Base-by-base conservation (phyloP, 2,113 vertebrate species). In the Barbus barbus region DNA sequence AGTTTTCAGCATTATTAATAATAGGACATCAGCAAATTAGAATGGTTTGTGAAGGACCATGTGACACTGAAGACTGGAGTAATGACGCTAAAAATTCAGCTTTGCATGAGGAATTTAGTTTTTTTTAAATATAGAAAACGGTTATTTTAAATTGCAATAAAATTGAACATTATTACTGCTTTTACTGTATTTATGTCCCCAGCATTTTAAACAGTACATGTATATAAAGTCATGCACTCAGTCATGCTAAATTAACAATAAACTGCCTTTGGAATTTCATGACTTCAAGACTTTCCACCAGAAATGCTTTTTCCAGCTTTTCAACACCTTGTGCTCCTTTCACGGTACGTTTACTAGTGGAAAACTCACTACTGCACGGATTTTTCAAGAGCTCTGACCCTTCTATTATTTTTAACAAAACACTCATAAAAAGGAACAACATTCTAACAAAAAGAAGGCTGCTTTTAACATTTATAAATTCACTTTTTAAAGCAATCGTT, bases 261-360 rank as follows among this genome's bases (percentile, higher is more conserved):
- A 38, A 22, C 65, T 38, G 33, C 22, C 65, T 22, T 63, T 46
- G 56, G 38, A 46, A 63, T 63, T 79, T 65, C 58, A 63, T 18
- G 36, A 61, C 58, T 44, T 24, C 3, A 58, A 78, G 53, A 41
- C 51, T 56, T 41, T 26, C 77, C 58, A 79, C 56, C n/a, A 63
- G 58, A 61, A 61, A 79, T 1, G 13, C 38, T 36, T 78, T 80
- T 46, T 63, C 78, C 58, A 80, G 56, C 22, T 60, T 58, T 58
- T 58, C 61, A 63, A 80, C 78, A 80, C 78, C 36, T 78, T 20
- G 36, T 31, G 38, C 44, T 61, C 56, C 36, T 60, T 78, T 78
- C 77, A 78, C 4, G 22, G 53, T 18, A 26, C 77, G 26, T 60
- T 78, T 78, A 78, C 51, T 9, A 78, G 58, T 8, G 24, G 78